Conservation (phyloP, 2,888 invertebrate genomes). For the Acleris laterana region DNA sequence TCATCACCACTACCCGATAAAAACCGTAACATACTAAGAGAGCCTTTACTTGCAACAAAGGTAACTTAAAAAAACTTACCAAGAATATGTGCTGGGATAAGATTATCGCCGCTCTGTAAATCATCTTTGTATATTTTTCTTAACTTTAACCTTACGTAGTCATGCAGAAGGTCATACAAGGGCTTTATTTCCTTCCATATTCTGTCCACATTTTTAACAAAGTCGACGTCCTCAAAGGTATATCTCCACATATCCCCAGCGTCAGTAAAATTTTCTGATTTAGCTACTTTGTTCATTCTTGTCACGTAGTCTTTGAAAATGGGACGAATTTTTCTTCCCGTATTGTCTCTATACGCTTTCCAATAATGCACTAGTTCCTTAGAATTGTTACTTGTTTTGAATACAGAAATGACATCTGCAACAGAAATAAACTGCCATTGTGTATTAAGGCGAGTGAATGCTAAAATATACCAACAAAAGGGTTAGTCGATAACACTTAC, state of each 20-base stretch:
- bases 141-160: slow-evolving; percentile 85
- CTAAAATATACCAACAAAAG: not conserved
- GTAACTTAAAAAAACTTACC: slow-evolving; percentile 66
- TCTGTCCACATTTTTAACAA: slow-evolving; percentile 69
- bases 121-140: slow-evolving; percentile 76
- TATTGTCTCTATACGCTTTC: slow-evolving; percentile 86
- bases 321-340: slow-evolving; percentile 85
- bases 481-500: too few species aligned
- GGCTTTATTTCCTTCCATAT: slow-evolving; percentile 86
- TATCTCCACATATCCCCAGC: slow-evolving; percentile 79
- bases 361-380: slow-evolving; percentile 86
- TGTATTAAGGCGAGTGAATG: not conserved
- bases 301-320: slow-evolving; percentile 85
- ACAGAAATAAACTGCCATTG: slow-evolving; percentile 19
- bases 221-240: slow-evolving; percentile 72
- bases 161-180: slow-evolving; percentile 86
- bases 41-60: too few species aligned
- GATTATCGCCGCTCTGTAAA: slow-evolving; percentile 69
- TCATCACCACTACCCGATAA: too few species aligned
- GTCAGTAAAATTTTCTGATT: slow-evolving; percentile 77
- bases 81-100: slow-evolving; percentile 88
- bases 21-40: too few species aligned
- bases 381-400: slow-evolving; percentile 82
- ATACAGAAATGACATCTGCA: slow-evolving; percentile 70
- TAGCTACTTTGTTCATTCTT: slow-evolving; percentile 86